These are phyloP conservation scores for Apis mellifera DNA, from an alignment of 1,140 invertebrate genomes.

Conservation along the genomic window Amel_HAv3.1 CM009931.2:25280001-25280500, in stretches of 20 bases:
- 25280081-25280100: constrained; percentile 23
- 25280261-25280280: neutral
- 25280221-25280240: neutral
- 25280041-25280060: neutral
- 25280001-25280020: neutral
- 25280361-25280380: constrained; percentile 1
- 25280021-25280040: neutral
- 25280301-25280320: neutral
- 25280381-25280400: constrained; percentile 12
- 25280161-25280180: neutral
- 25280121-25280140: neutral
- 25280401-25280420: constrained; percentile 2
- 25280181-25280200: neutral
- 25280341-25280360: neutral
- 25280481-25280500: constrained; percentile 48
- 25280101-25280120: neutral
- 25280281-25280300: neutral
- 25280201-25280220: neutral
- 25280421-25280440: neutral
- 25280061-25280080: constrained; percentile 11
- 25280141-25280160: neutral
- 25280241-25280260: neutral
- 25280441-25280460: constrained; percentile 55
- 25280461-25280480: constrained; percentile 48
- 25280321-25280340: neutral